These are phyloP conservation scores for Apotomis betuletana DNA, from an alignment of 2,888 invertebrate species.

Conservation along the genomic window DNA sequence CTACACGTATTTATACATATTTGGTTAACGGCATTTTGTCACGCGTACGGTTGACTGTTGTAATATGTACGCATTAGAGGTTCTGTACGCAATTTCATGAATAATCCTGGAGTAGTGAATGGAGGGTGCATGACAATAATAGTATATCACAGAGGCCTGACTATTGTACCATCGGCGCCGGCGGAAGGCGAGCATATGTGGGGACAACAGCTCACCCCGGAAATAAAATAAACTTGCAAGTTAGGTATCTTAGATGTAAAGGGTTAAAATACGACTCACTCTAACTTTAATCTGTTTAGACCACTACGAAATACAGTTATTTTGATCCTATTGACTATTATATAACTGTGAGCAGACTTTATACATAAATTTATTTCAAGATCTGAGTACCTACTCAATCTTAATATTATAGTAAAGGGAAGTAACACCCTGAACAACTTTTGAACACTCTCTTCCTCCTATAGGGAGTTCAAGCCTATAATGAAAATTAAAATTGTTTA, in stretches of 20 bases:
- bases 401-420: too few relatives aligned
- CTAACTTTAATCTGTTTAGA: not conserved
- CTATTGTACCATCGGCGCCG: slow-evolving; percentile 80
- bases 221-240: slow-evolving; percentile 73
- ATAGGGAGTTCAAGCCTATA: too few relatives aligned
- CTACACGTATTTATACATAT: slow-evolving; percentile 20
- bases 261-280: slow-evolving; percentile 2
- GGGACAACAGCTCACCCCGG: slow-evolving; percentile 73
- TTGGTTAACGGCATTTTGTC: not conserved
- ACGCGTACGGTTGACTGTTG: not conserved
- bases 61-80: slow-evolving; percentile 44
- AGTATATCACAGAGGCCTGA: slow-evolving; percentile 78
- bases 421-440: too few relatives aligned
- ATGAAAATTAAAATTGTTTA: too few relatives aligned
- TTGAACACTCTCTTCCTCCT: too few relatives aligned
- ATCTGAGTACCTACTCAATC: too few relatives aligned
- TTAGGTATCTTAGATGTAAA: slow-evolving; percentile 24
- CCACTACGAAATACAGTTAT: not conserved
- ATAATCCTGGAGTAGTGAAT: slow-evolving; percentile 65
- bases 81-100: slow-evolving; percentile 59
- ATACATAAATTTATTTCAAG: too few relatives aligned
- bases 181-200: slow-evolving; percentile 79
- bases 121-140: slow-evolving; percentile 82
- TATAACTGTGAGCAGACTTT: too few relatives aligned
- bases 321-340: not conserved